These are phyloP conservation scores for Zaprionus camerounensis DNA, from an alignment of 1,140 invertebrate genomes.

Conservation along the genomic window DNA sequence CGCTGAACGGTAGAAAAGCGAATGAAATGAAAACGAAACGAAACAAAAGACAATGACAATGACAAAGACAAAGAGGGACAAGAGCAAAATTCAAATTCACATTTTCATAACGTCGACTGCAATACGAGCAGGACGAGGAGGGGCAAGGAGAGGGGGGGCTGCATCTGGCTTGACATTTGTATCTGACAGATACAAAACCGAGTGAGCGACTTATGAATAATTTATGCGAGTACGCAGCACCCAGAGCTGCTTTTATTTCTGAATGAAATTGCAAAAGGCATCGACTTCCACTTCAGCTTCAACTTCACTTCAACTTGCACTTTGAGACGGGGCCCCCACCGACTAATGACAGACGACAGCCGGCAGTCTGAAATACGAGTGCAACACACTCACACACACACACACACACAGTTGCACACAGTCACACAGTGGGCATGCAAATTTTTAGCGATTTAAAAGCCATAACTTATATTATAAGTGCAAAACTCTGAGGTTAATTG, in stretches of 20 bases:
- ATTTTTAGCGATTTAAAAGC: constrained; percentile 81
- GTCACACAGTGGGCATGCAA: constrained; percentile 66
- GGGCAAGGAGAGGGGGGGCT: constrained; percentile 1
- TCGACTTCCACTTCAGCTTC: constrained; percentile 26
- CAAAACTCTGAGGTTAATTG: constrained; percentile 79
- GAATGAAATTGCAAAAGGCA: constrained; percentile 53
- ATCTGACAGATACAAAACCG: constrained; percentile 62
- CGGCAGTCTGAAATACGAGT: constrained; percentile 67
- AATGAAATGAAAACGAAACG: constrained; percentile 23
- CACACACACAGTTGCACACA: constrained; percentile 2
- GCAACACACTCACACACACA: constrained; percentile 22
- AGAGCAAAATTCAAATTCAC: constrained; percentile 59
- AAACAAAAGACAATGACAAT: constrained; percentile 5
- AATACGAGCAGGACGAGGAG: constrained; percentile 26
- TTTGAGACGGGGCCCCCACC: constrained; percentile 32
- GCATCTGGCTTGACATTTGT: constrained; percentile 58
- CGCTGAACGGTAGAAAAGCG: constrained; percentile 31
- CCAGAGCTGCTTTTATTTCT: constrained; percentile 40
- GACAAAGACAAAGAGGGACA: constrained; percentile 29
- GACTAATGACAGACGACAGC: constrained; percentile 52
- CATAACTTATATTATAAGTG: constrained; percentile 80
- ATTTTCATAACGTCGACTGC: constrained; percentile 54
- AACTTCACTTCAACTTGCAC: constrained; percentile 61
- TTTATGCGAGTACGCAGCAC: constrained; percentile 47
- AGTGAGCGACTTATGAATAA: constrained; percentile 61